phyloP scores from a whole-genome alignment of 2,113 vertebrate genomes.

The Noturus placidus region DNA sequence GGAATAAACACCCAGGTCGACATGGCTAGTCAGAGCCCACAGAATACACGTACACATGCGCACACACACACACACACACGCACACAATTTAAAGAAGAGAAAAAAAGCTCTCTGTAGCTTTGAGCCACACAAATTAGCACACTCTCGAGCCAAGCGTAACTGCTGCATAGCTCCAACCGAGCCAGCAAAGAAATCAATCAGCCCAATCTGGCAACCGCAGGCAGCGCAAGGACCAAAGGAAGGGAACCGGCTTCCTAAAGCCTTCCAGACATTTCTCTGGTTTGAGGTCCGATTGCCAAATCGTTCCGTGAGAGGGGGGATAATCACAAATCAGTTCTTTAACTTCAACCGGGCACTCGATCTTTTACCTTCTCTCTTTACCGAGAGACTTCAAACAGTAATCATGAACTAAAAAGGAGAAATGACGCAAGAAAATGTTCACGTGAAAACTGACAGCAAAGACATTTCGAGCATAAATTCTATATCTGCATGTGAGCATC shows the following conservation, averaged over 20 bases:
- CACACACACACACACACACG: neutral
- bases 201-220: slow-evolving; percentile 31
- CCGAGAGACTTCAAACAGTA: neutral
- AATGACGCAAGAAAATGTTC: neutral
- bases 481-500: neutral
- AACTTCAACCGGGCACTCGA: neutral
- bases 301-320: neutral
- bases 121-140: slow-evolving; percentile 11
- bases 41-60: neutral
- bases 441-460: neutral
- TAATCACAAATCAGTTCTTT: neutral
- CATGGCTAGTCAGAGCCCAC: slow-evolving; percentile 11
- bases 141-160: slow-evolving; percentile 25
- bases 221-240: neutral
- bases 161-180: neutral
- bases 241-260: neutral
- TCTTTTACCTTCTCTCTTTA: neutral
- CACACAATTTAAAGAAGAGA: neutral
- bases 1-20: slow-evolving; percentile 5
- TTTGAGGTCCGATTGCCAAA: neutral
- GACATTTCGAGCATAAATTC: neutral
- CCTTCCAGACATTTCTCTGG: slow-evolving; percentile 28
- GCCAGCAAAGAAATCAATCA: slow-evolving; percentile 36
- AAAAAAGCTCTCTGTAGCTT: neutral
- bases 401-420: neutral